phyloP scores from a whole-genome alignment of 2,113 vertebrate genomes.

The Scolopax mira region DNA sequence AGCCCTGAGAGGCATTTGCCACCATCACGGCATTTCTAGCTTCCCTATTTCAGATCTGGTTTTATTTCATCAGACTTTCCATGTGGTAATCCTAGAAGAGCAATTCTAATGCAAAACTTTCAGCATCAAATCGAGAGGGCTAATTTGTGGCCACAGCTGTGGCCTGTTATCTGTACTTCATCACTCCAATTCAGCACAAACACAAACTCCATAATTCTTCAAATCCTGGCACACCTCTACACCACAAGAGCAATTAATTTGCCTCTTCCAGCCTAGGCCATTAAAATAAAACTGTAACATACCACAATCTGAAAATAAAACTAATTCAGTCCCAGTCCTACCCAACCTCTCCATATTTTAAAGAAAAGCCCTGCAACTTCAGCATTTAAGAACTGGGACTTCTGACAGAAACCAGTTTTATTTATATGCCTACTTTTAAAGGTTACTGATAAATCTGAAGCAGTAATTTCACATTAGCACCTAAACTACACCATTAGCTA shows the following conservation, averaged over 20 bases:
- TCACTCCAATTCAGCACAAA: slow-evolving; percentile 58
- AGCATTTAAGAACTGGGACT: background rate
- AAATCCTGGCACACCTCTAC: background rate
- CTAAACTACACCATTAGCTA: background rate
- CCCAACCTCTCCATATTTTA: background rate
- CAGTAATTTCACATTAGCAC: background rate
- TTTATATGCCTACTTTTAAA: background rate
- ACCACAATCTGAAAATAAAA: slow-evolving; percentile 18
- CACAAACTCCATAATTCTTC: slow-evolving; percentile 15
- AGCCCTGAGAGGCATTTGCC: background rate
- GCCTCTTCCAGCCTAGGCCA: slow-evolving; percentile 23
- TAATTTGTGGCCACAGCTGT: slow-evolving; percentile 60
- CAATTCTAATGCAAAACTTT: slow-evolving; percentile 54
- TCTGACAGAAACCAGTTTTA: background rate
- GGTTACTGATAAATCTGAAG: background rate
- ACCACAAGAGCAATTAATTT: slow-evolving; percentile 62
- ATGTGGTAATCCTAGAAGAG: slow-evolving; percentile 15
- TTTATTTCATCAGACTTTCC: slow-evolving; percentile 37
- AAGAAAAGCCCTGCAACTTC: background rate
- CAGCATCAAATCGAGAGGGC: slow-evolving; percentile 65
- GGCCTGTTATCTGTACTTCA: slow-evolving; percentile 60
- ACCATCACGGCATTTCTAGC: background rate
- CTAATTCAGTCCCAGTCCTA: background rate
- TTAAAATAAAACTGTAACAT: slow-evolving; percentile 38
- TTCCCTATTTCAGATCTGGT: background rate